A percentile compares a stretch with the other conserved stretches of the same genome.
These are phyloP conservation scores for Cyprinodon brontotheroides DNA, from an alignment of 2,113 vertebrate species.

Conservation along the genomic window DNA sequence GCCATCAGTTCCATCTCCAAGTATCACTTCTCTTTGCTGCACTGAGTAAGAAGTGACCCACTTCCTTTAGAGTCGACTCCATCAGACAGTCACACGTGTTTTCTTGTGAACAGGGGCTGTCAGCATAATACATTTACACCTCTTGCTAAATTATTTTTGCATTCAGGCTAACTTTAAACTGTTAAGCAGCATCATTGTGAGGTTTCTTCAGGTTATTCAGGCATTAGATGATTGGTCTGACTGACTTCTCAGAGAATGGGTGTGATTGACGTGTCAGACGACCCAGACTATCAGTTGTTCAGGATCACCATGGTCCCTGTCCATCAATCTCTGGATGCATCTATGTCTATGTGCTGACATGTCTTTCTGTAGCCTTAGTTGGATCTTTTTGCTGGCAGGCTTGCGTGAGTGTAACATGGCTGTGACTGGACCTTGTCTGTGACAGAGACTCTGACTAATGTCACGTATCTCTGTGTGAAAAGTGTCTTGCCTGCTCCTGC, in stretches of 20 bases:
- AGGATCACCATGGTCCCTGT: conserved; percentile 65
- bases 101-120: neutral
- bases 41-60: conserved; percentile 40
- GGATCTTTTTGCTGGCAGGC: conserved; percentile 50
- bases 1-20: conserved; percentile 48
- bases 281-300: conserved; percentile 62
- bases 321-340: conserved; percentile 52
- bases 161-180: conserved; percentile 1
- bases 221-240: conserved; percentile 42
- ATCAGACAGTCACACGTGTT: conserved; percentile 10
- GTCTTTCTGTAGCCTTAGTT: conserved; percentile 35
- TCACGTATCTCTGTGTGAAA: conserved; percentile 49
- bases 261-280: conserved; percentile 66
- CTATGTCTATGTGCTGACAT: conserved; percentile 31
- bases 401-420: conserved; percentile 56
- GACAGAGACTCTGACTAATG: conserved; percentile 61
- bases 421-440: conserved; percentile 38
- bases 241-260: conserved; percentile 43
- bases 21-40: conserved; percentile 48
- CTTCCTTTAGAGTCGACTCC: conserved; percentile 31
- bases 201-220: conserved; percentile 16
- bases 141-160: neutral
- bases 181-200: conserved; percentile 11
- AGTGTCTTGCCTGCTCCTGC: conserved; percentile 54
- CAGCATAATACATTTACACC: conserved; percentile 6